Conservation (phyloP, 2,797 vertebrate species). For the Poecilia wingei region DNA sequence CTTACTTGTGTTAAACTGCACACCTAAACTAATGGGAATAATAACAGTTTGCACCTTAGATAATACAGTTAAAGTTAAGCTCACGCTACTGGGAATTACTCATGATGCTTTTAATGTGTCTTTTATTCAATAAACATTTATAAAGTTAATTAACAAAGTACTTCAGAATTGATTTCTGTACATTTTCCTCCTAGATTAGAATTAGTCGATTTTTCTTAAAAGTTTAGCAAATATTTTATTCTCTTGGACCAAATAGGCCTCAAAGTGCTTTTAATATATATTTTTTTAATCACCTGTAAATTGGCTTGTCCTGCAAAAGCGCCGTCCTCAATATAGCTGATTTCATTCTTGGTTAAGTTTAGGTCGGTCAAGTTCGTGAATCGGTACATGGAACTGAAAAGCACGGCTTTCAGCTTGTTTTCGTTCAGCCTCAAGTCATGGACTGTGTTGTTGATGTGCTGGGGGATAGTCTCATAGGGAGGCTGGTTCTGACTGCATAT, state of each 20-base stretch:
- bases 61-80: neutral
- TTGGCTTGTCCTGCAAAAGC: constrained; percentile 96
- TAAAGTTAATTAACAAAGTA: neutral
- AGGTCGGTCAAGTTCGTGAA: constrained; percentile 98
- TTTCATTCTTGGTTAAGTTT: constrained; percentile 99
- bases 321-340: constrained; percentile 96
- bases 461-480: constrained; percentile 96
- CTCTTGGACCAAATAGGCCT: neutral
- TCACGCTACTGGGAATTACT: neutral
- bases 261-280: neutral
- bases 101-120: neutral
- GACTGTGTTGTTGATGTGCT: constrained; percentile 99
- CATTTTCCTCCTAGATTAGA: neutral
- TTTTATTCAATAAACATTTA: neutral
- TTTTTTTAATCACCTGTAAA: constrained; percentile 83
- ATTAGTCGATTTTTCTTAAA: too few relatives aligned
- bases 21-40: neutral
- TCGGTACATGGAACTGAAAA: constrained; percentile 94
- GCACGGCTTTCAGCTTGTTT: constrained; percentile 96
- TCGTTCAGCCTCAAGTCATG: constrained; percentile 96
- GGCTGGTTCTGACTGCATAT: constrained; percentile 99
- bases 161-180: neutral
- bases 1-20: neutral
- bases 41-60: neutral
- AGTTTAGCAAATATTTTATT: neutral